Conservation (phyloP, 2,888 invertebrate species). For the Acleris holmiana region DNA sequence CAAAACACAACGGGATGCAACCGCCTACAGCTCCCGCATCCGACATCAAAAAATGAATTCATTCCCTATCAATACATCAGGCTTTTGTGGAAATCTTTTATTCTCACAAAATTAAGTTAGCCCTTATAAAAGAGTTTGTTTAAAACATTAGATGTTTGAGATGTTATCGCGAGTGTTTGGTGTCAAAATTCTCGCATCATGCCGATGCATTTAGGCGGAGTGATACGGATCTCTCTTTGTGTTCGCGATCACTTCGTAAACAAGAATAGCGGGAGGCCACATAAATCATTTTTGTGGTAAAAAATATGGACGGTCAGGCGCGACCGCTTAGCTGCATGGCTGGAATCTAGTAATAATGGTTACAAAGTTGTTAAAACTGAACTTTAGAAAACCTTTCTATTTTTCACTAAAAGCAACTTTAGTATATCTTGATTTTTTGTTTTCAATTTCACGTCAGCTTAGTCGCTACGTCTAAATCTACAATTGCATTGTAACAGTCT, state of each 20-base stretch:
- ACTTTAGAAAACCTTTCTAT: too few relatives aligned
- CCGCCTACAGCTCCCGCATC: constrained; percentile 40
- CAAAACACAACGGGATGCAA: constrained; percentile 25
- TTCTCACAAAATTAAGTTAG: constrained; percentile 80
- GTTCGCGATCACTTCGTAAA: constrained; percentile 75
- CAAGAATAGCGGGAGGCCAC: constrained; percentile 81
- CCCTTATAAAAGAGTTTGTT: constrained; percentile 82
- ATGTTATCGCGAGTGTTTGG: constrained; percentile 79
- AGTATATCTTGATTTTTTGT: too few relatives aligned
- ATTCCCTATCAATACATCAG: constrained; percentile 65
- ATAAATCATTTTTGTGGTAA: constrained; percentile 69
- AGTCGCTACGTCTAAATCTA: too few relatives aligned
- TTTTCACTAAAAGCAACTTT: too few relatives aligned
- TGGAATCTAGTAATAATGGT: not conserved
- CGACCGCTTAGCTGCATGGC: not conserved
- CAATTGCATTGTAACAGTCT: not conserved
- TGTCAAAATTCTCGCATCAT: constrained; percentile 84
- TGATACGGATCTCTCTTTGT: constrained; percentile 78
- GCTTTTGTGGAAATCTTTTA: constrained; percentile 69
- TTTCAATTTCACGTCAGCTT: too few relatives aligned
- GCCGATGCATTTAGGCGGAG: constrained; percentile 73
- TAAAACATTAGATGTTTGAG: constrained; percentile 82
- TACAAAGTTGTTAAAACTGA: too few relatives aligned
- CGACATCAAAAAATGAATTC: constrained; percentile 48
- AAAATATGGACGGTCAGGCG: constrained; percentile 38